A percentile compares a stretch with the other conserved stretches of the same genome.
phyloP scores from a whole-genome alignment of 2,888 invertebrate species.

The Pemphredon lugubris region DNA sequence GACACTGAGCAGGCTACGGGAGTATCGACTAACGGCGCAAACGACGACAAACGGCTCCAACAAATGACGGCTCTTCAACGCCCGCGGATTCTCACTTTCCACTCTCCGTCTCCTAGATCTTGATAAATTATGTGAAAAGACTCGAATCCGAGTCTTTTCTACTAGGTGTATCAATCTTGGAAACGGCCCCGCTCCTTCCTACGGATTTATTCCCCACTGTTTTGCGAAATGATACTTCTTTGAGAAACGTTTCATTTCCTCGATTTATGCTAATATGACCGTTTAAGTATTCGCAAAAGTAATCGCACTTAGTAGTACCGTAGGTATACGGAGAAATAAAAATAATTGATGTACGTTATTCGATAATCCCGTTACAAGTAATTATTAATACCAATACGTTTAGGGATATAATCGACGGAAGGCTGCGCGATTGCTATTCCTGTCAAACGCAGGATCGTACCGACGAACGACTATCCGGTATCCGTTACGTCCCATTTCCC shows the following conservation, averaged over 20 bases:
- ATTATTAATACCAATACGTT: not conserved
- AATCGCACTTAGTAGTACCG: no score
- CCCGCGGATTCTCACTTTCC: constrained; percentile 9
- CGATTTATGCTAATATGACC: no score
- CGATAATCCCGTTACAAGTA: not conserved
- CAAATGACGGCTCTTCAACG: constrained; percentile 39
- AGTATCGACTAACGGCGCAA: constrained; percentile 50
- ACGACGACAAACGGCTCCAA: constrained; percentile 24
- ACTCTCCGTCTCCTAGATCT: constrained; percentile 21
- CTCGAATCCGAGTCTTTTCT: not conserved
- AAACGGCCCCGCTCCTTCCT: not conserved
- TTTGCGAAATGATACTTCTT: not conserved
- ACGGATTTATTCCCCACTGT: not conserved
- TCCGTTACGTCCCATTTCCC: not conserved
- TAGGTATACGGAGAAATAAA: no score
- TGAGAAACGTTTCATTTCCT: not conserved
- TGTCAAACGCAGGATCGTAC: not conserved
- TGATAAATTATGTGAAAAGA: constrained; percentile 44
- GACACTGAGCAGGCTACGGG: constrained; percentile 43
- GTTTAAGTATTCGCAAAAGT: no score
- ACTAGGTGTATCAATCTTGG: constrained; percentile 8
- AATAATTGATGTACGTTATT: no score
- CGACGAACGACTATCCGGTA: not conserved
- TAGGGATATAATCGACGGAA: not conserved
- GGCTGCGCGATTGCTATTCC: not conserved